Evolutionary conservation across 2,797 vertebrate genomes (phyloP), one percentile per base, ranked within the genome.

Genomic region (Parotocinclus haroldoi): DNA sequence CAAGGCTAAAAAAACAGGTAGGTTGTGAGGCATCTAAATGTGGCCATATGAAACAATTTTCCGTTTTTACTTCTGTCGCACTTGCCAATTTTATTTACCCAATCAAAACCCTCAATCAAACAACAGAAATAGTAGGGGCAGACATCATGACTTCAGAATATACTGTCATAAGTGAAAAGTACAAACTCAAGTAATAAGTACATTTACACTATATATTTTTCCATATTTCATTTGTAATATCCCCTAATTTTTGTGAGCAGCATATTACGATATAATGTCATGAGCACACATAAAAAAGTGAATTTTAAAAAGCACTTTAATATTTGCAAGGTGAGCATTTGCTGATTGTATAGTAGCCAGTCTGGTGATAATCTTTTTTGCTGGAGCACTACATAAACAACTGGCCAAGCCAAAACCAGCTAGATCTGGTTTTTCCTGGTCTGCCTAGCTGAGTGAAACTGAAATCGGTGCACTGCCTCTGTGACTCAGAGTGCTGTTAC

Each of bases 401-500:
- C 57, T 60, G 66, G 65, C 66, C 73, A 58, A 70, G 58, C 59
- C 53, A 63, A 66, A 76, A 78, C 77, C 74, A 74, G 71, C 58
- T 74, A 18, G 52, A 76, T 76, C 77, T 78, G 74, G 71, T 76
- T 78, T 72, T 68, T 60, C 71, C 76, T 64, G 38, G 73, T 71
- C 73, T 61, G 46, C 55, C 53, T 36, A 62, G 73, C 52, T 16
- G 62, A 70, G 64, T 19, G 72, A 76, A 76, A 76, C 63, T 58
- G 58, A 74, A 78, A 78, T 74, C 75, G 70, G 68, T 63, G 49
- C 73, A 67, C 60, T 56, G 65, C 69, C 59, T 61, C 13, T 56
- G 40, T 78, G 75, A 76, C 72, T 82, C 76, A 78, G 65, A 71
- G 74, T 59, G 68, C 27, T 38, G 68, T 69, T 48, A 63, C 69